Base-by-base conservation (phyloP, 2,888 invertebrate genomes). In the Gari tellinella region DNA sequence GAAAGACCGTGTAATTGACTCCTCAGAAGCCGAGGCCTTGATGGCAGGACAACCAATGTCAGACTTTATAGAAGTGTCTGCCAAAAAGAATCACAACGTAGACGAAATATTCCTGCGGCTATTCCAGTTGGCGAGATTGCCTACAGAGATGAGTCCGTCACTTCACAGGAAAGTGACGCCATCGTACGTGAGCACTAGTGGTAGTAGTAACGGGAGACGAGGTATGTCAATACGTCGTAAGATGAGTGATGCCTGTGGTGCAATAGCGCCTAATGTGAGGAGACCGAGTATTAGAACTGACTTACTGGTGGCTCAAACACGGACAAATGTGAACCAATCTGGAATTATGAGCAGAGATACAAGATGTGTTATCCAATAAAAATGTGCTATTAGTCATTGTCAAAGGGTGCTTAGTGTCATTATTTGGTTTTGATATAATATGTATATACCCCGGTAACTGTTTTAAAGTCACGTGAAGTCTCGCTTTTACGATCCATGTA, bases 251-350 rank as follows among this genome's bases (percentile, higher is more conserved):
- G 97, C 97, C 1, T 96, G 96, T 88, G 97, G 97, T 4, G 96
- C 96, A 7, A 96, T 97, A 21, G 96, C 96, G n/a, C 96, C 96
- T 1, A 96, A 96, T 89, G 97, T 96, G 0, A 93, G 97, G 58
- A 93, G 97, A 51, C 97, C 97, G 38, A 96, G 96, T 92, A 96
- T 97, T 81, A 94, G 97, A 75, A 97, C 97, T 7, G 97, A 97
- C 91, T 94, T 97, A 83, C 95, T 96, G 94, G 95, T 96, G 86
- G 96, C 97, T 95, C 95, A 96, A 91, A 95, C 95, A 49, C 52
- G 86, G 40, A 85, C 85, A 53, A 83, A 79, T 48, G 21, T 70
- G n/a, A 75, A 69, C 21, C 49, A 74, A 12, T 55, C 65, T 5
- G 70, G 69, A 0, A 37, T 57, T 8, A 53, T 43, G 10, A 46